Evolutionary conservation across 37 sponge, comb jelly and placozoan genomes (phyloP).

Genomic region (Ianthella basta): DNA sequence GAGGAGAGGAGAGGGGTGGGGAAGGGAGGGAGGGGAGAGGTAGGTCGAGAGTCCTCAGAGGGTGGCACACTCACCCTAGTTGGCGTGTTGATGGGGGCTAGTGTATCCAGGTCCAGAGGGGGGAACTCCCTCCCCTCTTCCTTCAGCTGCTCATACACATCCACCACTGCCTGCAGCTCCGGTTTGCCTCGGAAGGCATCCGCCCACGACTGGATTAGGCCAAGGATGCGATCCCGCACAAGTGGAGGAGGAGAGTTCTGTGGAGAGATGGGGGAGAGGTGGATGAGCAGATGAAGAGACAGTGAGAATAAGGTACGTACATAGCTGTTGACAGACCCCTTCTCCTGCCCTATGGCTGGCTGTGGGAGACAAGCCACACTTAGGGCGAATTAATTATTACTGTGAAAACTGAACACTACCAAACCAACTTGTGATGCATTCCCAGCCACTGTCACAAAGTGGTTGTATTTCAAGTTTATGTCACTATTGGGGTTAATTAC

Average conservation of each 20-base stretch:
- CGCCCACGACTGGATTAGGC: conserved; percentile 93
- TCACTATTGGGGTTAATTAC: too few relatives aligned
- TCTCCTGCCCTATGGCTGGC: too few relatives aligned
- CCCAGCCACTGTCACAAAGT: too few relatives aligned
- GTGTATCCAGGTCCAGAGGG: conserved; percentile 85
- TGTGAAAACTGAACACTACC: too few relatives aligned
- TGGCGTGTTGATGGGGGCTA: conserved; percentile 92
- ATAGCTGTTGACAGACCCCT: too few relatives aligned
- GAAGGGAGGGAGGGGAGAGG: background rate
- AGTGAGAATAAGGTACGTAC: too few relatives aligned
- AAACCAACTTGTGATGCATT: too few relatives aligned
- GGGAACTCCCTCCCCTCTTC: conserved; percentile 92
- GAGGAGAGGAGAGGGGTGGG: background rate
- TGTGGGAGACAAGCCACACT: too few relatives aligned
- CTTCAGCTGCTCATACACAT: conserved; percentile 81
- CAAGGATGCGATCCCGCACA: conserved; percentile 81
- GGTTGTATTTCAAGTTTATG: too few relatives aligned
- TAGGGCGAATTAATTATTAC: too few relatives aligned
- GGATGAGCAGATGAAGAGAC: background rate
- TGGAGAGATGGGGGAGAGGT: background rate
- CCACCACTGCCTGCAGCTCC: conserved; percentile 72
- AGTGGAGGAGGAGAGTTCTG: conserved; percentile 80
- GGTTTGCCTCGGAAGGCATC: conserved; percentile 86
- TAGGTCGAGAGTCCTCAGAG: background rate
- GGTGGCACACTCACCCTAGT: conserved; percentile 26